Evolutionary conservation across 2,113 vertebrate species (phyloP), one percentile per base, ranked within the genome.

Genomic region (Phylloscopus whistleri): DNA sequence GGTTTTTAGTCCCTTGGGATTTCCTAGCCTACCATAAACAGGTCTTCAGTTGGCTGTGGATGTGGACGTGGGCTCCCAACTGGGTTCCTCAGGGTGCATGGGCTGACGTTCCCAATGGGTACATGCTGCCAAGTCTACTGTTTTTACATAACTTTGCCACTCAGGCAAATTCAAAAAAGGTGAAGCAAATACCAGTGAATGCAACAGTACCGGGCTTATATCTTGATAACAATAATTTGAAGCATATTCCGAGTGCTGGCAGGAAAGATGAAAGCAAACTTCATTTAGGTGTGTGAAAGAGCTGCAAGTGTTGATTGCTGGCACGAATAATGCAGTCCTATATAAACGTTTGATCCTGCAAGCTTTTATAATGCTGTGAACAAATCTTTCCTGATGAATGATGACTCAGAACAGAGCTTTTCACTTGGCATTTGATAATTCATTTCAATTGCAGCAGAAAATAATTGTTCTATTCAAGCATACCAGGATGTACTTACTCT

Each of bases 381-480:
- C 72, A 88, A 76, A 80, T 83, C 43, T 77, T 88, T 90, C 59
- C 75, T 86, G 72, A 80, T 90, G 90, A 93, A 85, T 63, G 83
- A 92, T 95, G 96, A 86, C 73, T 96, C 91, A 96, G 94, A 95
- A 91, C 70, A 88, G 75, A 92, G 72, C 67, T 88, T 95, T 93
- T 92, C 79, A 80, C 72, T 84, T 85, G 72, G 67, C 82, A 88
- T 90, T 90, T 95, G 90, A 92, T 96, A 95, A 90, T 92, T 96
- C 90, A 80, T 95, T 95, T 95, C 95, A 93, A 51, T 62, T 88
- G 83, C 92, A 83, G 72, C 46, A 76, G 90, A 94, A 95, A 93
- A 94, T 94, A 94, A 93, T 88, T 93, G 90, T 94, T 96, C 92
- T 83, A 43, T 94, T 96, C 83, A 94, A 59, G 90, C 92, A 88